Evolutionary conservation across 2,888 invertebrate genomes (phyloP).

Genomic region (Toxonevra muliebris): DNA sequence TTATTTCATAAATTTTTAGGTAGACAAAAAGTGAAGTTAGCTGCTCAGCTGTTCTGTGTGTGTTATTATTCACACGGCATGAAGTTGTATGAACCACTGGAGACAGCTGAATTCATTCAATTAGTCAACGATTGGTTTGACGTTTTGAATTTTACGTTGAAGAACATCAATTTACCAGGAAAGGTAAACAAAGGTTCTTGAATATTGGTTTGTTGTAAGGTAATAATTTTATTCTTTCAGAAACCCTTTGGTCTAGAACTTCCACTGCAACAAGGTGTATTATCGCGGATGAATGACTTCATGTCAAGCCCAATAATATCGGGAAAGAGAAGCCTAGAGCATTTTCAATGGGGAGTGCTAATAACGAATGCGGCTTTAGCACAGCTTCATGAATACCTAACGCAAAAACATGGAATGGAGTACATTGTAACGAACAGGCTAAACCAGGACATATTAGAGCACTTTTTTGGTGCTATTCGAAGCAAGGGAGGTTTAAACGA

Average conservation of each 20-base stretch:
- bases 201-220: background rate
- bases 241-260: conserved; percentile 4
- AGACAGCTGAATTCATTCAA: conserved; percentile 36
- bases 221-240: background rate
- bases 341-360: conserved; percentile 3
- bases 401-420: background rate
- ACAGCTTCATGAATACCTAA: background rate
- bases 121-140: conserved; percentile 19
- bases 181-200: background rate
- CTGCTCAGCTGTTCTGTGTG: conserved; percentile 18
- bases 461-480: conserved; percentile 10
- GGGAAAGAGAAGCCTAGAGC: background rate
- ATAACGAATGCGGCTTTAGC: background rate
- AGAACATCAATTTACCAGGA: conserved; percentile 6
- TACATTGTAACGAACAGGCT: background rate
- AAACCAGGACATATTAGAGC: background rate
- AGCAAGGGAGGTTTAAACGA: background rate
- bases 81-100: background rate
- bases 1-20: conserved; percentile 6
- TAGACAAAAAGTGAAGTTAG: conserved; percentile 21
- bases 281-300: background rate
- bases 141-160: background rate
- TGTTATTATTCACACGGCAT: conserved; percentile 17
- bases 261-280: background rate
- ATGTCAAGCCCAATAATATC: background rate